These are phyloP conservation scores for Amblyopsis hoosieri DNA, from an alignment of 2,797 vertebrate species.

Conservation along the genomic window DNA sequence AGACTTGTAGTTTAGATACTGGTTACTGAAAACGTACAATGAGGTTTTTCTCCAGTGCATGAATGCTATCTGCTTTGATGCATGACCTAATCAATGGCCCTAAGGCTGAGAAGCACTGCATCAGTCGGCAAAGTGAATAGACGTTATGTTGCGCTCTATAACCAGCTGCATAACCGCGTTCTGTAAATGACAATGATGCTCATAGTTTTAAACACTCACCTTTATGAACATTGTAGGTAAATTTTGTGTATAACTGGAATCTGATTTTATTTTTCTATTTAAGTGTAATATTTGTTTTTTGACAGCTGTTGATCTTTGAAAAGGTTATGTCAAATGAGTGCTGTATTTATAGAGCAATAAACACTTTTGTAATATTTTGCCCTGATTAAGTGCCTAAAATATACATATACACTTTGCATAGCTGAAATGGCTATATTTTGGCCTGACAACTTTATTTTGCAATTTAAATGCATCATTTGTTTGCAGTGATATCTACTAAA, in stretches of 20 bases:
- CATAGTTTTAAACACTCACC: background rate
- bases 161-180: background rate
- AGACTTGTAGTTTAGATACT: background rate
- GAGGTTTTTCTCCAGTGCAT: conserved; percentile 1
- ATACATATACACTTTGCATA: conserved; percentile 21
- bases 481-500: conserved; percentile 30
- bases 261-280: conserved; percentile 15
- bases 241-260: conserved; percentile 35
- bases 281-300: conserved; percentile 6
- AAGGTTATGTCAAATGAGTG: conserved; percentile 17
- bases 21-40: too few species aligned
- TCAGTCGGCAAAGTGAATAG: too few species aligned
- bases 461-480: conserved; percentile 21
- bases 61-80: background rate
- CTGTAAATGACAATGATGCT: background rate
- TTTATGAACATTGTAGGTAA: background rate
- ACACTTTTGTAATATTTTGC: conserved; percentile 11
- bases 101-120: too few species aligned
- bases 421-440: conserved; percentile 18
- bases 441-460: conserved; percentile 28
- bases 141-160: too few species aligned
- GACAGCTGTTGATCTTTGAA: conserved; percentile 1
- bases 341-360: conserved; percentile 31
- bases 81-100: background rate
- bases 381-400: conserved; percentile 30